Percentiles rank a stretch among this genome's conserved stretches.
Evolutionary conservation across 2,113 vertebrate species (phyloP).

Genomic region (Centrocercus urophasianus): DNA sequence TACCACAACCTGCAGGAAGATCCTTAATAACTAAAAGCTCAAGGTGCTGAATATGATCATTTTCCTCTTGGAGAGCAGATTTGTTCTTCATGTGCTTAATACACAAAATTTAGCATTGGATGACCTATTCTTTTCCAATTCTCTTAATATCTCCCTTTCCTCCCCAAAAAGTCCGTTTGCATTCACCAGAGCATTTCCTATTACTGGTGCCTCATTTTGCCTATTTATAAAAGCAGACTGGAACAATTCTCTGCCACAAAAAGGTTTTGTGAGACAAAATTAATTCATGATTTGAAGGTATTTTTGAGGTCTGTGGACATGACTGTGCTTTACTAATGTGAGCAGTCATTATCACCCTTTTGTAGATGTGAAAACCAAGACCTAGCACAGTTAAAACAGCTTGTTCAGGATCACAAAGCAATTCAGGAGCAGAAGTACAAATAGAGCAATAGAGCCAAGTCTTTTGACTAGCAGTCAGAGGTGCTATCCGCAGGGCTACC

Average conservation of each 20-base stretch:
- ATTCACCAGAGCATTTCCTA: neutral
- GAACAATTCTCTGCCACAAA: constrained; percentile 9
- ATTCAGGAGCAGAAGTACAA: constrained; percentile 45
- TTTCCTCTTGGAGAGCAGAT: neutral
- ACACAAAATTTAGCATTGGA: neutral
- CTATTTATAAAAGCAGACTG: neutral
- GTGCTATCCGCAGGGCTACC: constrained; percentile 30
- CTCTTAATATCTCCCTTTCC: neutral
- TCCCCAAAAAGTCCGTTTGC: neutral
- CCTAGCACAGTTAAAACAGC: constrained; percentile 19
- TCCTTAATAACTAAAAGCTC: neutral
- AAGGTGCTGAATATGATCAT: constrained; percentile 3
- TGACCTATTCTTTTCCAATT: constrained; percentile 39
- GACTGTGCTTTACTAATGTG: constrained; percentile 28
- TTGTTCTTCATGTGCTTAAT: neutral
- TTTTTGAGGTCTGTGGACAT: constrained; percentile 32
- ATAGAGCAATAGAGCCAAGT: constrained; percentile 26
- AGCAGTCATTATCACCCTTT: constrained; percentile 32
- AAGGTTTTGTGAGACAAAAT: constrained; percentile 21
- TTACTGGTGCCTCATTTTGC: neutral
- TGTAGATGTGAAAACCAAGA: constrained; percentile 10
- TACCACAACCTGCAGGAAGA: neutral
- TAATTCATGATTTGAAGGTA: constrained; percentile 34
- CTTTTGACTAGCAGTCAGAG: constrained; percentile 40
- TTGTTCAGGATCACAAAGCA: constrained; percentile 46